Evolutionary conservation across 2,888 invertebrate genomes (phyloP), one percentile per base, ranked within the genome.

Genomic region (Nemotelus pantherinus): DNA sequence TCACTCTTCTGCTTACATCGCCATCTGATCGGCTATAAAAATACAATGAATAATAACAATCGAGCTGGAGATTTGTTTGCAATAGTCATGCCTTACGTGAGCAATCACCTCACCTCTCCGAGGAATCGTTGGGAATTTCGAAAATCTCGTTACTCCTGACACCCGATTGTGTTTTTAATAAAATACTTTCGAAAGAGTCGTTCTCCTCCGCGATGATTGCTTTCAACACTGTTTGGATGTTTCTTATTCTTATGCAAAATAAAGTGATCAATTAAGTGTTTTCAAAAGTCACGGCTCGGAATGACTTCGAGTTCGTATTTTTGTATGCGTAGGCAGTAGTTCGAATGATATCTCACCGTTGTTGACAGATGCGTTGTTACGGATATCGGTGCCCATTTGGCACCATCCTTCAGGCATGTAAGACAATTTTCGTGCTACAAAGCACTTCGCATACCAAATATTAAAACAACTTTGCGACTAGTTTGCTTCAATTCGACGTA

Each of bases 251-350:
- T 74, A 74, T 74, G 74, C 74, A 74, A 74, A 74, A 60, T 74
- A 74, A 25, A 74, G 63, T 74, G 74, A 74, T 74, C 74, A 74
- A 74, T 74, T 74, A 74, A 74, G 74, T 74, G 74, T 63, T 74
- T 74, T 74, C 74, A 74, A 63, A 74, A 74, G 74, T 74, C 74
- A 74, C 74, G 74, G 63, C 48, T 74, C 25, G 39, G 74, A 25
- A 25, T 25, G 25, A 25, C 25, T 48, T 47, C 39, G 43, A 60
- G 47, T 63, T 48, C n/a, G 57, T 72, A 74, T 74, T 74, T 74
- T 74, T 41, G 74, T 74, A 63, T 74, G 74, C 74, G 74, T 74
- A 63, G 74, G 74, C 39, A 41, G 74, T 63, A 74, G 74, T 63
- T 43, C 48, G 55, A 55, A 68, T 68, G 53, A 55, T 43, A 70